Evolutionary conservation across 2,888 invertebrate genomes (phyloP).

Genomic region (Phasia obesa): DNA sequence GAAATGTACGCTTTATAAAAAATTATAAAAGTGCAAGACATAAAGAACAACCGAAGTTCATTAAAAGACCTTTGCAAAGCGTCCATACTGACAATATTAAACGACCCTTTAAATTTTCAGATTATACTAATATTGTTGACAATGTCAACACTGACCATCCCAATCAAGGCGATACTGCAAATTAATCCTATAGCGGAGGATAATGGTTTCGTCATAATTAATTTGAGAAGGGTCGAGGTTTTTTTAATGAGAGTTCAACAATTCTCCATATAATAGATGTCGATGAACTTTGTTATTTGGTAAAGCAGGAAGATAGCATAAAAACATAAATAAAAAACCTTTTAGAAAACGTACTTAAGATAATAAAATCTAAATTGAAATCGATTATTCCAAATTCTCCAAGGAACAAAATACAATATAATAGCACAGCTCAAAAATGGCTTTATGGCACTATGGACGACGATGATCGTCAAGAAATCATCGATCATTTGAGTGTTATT

Average conservation of each 20-base stretch:
- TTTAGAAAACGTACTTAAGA: too few species aligned
- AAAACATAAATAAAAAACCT: too few species aligned
- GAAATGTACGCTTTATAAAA: not conserved
- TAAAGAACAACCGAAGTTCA: not conserved
- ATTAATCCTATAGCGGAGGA: not conserved
- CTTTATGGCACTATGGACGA: too few species aligned
- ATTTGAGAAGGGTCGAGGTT: not conserved
- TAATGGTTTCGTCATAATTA: not conserved
- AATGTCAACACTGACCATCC: not conserved
- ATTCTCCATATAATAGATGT: not conserved
- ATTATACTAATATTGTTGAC: not conserved
- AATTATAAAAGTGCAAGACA: not conserved
- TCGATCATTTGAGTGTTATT: too few species aligned
- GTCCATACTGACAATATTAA: conserved; percentile 1
- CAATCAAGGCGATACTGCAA: too few species aligned
- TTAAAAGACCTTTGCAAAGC: not conserved
- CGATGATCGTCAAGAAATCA: too few species aligned
- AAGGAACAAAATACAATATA: too few species aligned
- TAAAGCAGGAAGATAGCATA: too few species aligned
- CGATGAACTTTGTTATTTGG: not conserved
- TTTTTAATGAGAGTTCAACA: not conserved
- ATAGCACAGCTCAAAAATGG: too few species aligned
- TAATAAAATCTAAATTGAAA: too few species aligned
- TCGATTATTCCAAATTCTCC: too few species aligned
- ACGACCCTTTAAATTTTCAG: conserved; percentile 12